Conservation (phyloP, 2,113 vertebrate genomes). For the Apodemus speciosus region DNA sequence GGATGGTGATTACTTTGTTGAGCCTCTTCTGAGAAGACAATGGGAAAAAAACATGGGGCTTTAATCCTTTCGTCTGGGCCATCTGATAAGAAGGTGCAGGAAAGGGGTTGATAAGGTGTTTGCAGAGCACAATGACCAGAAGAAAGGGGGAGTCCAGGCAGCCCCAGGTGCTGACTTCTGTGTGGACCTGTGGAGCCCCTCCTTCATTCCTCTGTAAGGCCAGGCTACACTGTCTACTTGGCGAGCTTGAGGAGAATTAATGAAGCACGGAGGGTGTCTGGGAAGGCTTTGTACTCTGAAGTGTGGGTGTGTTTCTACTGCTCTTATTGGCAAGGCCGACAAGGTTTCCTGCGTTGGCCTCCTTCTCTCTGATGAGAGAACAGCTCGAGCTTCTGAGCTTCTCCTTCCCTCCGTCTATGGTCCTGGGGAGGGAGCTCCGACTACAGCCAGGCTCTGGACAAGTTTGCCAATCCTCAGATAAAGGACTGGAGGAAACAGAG, state of each 20-base stretch:
- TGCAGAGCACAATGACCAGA: not conserved
- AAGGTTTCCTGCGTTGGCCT: not conserved
- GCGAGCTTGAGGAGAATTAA: accelerated
- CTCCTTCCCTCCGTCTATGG: accelerated
- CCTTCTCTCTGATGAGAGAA: accelerated
- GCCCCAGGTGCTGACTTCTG: not conserved
- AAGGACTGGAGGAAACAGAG: not conserved
- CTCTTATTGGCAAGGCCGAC: not conserved
- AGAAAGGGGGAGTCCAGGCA: not conserved
- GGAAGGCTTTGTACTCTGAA: not conserved
- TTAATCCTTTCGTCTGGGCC: not conserved
- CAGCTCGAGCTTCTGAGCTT: not conserved
- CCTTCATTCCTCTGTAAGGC: not conserved
- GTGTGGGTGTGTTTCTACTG: not conserved
- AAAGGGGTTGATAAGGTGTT: not conserved
- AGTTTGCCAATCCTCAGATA: not conserved
- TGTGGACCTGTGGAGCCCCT: accelerated
- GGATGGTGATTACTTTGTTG: not conserved
- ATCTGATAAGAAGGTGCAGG: not conserved
- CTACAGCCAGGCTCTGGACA: not conserved
- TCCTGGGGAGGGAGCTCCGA: not conserved
- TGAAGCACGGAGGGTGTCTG: not conserved
- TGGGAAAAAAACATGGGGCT: not conserved
- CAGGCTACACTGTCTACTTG: accelerated
- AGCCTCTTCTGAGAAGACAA: not conserved